Conservation (phyloP, 2,113 vertebrate genomes). For the Pontoporia blainvillei region DNA sequence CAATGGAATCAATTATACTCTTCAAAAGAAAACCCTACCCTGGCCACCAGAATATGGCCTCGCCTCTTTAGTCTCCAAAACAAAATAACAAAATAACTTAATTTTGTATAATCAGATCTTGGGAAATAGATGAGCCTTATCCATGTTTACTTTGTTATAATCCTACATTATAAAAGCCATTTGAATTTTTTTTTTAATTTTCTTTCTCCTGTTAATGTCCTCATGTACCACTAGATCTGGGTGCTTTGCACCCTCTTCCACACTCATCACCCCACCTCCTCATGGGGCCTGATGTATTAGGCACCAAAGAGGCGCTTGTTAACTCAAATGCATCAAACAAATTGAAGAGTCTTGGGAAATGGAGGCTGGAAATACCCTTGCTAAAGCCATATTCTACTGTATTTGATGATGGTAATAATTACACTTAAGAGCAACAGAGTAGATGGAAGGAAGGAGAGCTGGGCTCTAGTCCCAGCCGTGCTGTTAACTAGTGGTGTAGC, state of each 20-base stretch:
- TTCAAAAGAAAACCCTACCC: constrained; percentile 8
- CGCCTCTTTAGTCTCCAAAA: neutral
- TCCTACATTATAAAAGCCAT: neutral
- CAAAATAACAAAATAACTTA: constrained; percentile 6
- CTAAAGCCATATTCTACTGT: neutral
- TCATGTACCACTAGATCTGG: neutral
- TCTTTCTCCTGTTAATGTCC: neutral
- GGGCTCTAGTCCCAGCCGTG: neutral
- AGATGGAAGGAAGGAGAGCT: neutral
- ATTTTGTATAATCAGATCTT: neutral
- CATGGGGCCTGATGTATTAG: too few species aligned
- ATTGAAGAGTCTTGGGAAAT: neutral
- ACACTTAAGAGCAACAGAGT: neutral
- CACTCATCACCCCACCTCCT: neutral
- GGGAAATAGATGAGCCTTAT: neutral
- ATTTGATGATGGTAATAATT: neutral
- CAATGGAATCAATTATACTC: neutral
- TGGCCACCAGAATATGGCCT: neutral
- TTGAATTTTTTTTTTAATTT: neutral
- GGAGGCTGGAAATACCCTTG: neutral
- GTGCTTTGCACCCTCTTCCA: neutral
- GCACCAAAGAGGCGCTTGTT: neutral
- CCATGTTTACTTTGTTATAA: neutral
- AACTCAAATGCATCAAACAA: neutral
- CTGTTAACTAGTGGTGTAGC: neutral